Base-by-base conservation (phyloP, 2,888 invertebrate species). In the Stenurella melanura region DNA sequence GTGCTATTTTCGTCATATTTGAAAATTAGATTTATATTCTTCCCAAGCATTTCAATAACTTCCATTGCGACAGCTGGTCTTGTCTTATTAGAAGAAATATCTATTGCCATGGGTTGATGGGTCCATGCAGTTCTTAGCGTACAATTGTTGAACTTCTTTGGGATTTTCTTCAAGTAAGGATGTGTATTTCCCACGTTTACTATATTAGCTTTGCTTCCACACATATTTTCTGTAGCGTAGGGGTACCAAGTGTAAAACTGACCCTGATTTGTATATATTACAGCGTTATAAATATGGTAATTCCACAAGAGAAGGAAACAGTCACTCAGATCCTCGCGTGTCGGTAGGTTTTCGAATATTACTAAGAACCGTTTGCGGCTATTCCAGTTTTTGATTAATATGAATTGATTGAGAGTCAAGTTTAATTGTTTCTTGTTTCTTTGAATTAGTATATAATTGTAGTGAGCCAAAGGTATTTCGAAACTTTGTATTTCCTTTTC, bases 191-290 rank as follows among this genome's bases (percentile, higher is more conserved):
- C 15, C 19, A 57, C 7, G 7, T 57, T 5, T 18, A 57, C 57
- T 18, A 18, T 6, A 4, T 17, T 57, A 57, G 57, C 18, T 7
- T 57, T 57, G 7, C 19, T 57, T 17, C 57, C 57, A 17, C 57
- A 57, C 10, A 10, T 17, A 57, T 57, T 57, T 57, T 57, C 57
- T 57, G 2, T 57, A 18, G 57, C 9, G 15, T 57, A 57, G 1
- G 57, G 57, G 6, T 57, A 57, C 57, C 57, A 57, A 57, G 57
- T 57, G 57, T 57, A 57, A 19, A 57, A 57, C 7, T 57, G 4
- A 17, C 10, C 1, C 19, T 57, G 7, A 19, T 57, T 57, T 19
- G 11, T 19, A 18, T 57, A 57, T 57, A 57, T 57, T 57, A 57
- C 57, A 19, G 57, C 57, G 6, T 57, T 57, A 19, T 57, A 57